Conservation (phyloP, 2,888 invertebrate species). For the Autographa pulchrina region DNA sequence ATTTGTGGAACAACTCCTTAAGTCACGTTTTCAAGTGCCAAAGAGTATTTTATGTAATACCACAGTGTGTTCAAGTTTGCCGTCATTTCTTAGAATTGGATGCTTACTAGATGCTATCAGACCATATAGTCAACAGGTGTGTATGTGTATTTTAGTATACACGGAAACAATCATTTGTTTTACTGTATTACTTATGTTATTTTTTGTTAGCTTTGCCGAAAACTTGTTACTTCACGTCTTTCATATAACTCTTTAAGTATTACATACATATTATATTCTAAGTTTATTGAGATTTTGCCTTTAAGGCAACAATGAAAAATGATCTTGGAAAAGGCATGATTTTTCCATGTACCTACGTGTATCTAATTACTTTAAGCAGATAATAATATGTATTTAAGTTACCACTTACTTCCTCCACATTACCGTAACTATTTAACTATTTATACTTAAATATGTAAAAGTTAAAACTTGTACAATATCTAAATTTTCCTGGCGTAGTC, state of each 20-base stretch:
- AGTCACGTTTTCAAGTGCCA: not conserved
- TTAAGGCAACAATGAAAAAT: no score
- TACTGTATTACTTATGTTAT: no score
- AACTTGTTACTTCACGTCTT: no score
- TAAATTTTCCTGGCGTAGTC: slow-evolving; percentile 46
- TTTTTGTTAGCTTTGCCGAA: no score
- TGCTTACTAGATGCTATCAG: slow-evolving; percentile 1
- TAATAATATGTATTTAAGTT: not conserved
- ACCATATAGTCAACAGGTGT: not conserved
- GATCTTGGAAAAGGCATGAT: not conserved
- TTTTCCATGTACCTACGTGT: not conserved
- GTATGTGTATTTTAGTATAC: not conserved
- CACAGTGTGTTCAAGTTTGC: not conserved
- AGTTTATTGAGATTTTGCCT: no score
- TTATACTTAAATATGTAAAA: slow-evolving; percentile 16
- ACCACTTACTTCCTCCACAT: not conserved
- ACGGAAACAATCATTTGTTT: no score
- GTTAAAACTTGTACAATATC: slow-evolving; percentile 37
- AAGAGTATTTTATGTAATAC: not conserved
- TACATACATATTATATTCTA: no score
- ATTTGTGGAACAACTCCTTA: slow-evolving; percentile 1
- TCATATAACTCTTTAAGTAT: no score
- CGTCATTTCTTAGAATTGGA: not conserved
- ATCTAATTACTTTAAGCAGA: not conserved
- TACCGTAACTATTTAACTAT: slow-evolving; percentile 7